Conservation (phyloP, 1,140 invertebrate species). For the Gerris buenoi region DNA sequence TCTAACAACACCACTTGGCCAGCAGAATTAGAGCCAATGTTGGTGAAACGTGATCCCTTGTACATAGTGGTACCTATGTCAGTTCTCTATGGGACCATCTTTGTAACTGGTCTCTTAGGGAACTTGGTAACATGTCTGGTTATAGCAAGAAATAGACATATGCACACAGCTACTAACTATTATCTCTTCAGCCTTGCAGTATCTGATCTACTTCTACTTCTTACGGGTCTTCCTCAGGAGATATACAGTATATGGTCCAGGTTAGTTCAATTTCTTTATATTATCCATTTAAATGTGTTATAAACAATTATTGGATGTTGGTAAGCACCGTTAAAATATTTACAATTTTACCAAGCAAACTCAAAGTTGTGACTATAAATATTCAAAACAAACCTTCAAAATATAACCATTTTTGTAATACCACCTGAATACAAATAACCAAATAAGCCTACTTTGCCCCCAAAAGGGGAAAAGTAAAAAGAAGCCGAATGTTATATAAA, state of each 20-base stretch:
- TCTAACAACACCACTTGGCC: conserved; percentile 1
- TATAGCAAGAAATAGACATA: conserved; percentile 76
- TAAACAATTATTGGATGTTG: no score
- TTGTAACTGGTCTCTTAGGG: conserved; percentile 71
- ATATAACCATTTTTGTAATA: no score
- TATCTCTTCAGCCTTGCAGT: conserved; percentile 73
- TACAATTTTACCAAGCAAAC: no score
- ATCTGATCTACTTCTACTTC: conserved; percentile 75
- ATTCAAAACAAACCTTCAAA: no score
- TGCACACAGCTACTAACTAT: conserved; percentile 86
- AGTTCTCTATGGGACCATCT: conserved; percentile 66
- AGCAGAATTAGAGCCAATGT: conserved; percentile 26
- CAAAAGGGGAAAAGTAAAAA: no score
- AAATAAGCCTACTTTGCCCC: no score
- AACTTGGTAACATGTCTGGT: conserved; percentile 88
- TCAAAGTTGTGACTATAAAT: no score
- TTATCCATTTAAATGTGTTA: no score
- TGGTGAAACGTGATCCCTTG: conserved; percentile 39
- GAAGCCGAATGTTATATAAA: no score
- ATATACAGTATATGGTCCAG: conserved; percentile 71
- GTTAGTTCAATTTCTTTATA: conserved; percentile 16
- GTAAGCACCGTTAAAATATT: no score
- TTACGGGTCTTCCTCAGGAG: conserved; percentile 66
- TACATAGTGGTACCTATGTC: conserved; percentile 62
- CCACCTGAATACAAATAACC: no score